Conservation (phyloP, 2,888 invertebrate species). For the Acanthacorydalis orientalis region DNA sequence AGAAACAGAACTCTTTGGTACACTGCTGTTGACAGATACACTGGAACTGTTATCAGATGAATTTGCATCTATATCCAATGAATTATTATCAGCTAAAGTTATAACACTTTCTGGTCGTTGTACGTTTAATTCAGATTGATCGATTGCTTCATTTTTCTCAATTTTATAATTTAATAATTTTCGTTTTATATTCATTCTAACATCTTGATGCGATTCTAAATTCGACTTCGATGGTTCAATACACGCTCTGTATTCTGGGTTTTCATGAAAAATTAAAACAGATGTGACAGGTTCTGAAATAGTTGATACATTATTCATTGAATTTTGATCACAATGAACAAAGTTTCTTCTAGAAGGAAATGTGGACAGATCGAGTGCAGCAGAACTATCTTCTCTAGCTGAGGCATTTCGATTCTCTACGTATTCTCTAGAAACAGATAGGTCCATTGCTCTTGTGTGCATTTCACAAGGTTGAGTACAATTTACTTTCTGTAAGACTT, state of each 20-base stretch:
- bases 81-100: slow-evolving; percentile 4
- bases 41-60: neutral
- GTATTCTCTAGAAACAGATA: slow-evolving; percentile 2
- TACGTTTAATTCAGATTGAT: neutral
- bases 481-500: neutral
- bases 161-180: slow-evolving; percentile 4
- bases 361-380: neutral
- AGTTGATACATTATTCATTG: slow-evolving; percentile 3
- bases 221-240: neutral
- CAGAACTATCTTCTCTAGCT: neutral
- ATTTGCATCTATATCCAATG: slow-evolving; percentile 10
- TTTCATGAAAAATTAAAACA: neutral
- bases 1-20: too few relatives aligned
- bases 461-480: neutral
- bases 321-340: slow-evolving; percentile 11
- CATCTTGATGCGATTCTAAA: slow-evolving; percentile 1
- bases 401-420: slow-evolving; percentile 6
- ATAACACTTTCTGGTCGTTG: neutral
- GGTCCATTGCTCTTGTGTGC: neutral
- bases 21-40: neutral
- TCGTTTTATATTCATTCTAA: slow-evolving; percentile 3
- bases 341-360: neutral
- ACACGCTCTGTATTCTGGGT: slow-evolving; percentile 5
- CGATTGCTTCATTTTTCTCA: slow-evolving; percentile 3
- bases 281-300: too few relatives aligned